phyloP scores from a whole-genome alignment of 2,797 vertebrate genomes.

The Acanthurus tractus region DNA sequence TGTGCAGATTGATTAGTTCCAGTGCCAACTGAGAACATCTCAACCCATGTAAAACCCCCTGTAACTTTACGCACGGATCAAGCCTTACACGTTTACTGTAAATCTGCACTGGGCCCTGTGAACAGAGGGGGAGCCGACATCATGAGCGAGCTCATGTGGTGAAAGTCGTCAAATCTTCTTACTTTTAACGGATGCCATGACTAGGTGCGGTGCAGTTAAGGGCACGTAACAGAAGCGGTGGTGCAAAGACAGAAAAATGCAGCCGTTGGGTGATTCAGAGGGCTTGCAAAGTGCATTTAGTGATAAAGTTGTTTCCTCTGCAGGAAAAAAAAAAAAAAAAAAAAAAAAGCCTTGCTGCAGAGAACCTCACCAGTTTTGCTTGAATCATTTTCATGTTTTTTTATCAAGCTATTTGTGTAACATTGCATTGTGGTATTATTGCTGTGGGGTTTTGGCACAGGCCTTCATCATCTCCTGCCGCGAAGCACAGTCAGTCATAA shows the following conservation, averaged over 20 bases:
- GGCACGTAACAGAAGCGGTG: background rate
- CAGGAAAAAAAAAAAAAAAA: background rate
- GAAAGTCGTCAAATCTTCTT: conserved; percentile 32
- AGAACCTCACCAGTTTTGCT: conserved; percentile 4
- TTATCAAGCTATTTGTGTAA: conserved; percentile 53
- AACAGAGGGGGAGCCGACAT: conserved; percentile 2
- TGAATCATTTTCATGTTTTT: conserved; percentile 32
- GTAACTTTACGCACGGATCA: conserved; percentile 38
- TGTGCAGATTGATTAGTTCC: conserved; percentile 45
- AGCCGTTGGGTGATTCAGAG: background rate
- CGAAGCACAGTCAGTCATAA: conserved; percentile 59
- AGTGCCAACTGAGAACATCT: conserved; percentile 38
- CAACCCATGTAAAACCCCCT: conserved; percentile 31
- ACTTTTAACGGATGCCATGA: conserved; percentile 24
- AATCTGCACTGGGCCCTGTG: conserved; percentile 23
- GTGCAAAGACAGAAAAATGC: conserved; percentile 2
- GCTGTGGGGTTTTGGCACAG: conserved; percentile 38
- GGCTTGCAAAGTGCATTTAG: conserved; percentile 11
- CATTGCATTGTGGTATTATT: conserved; percentile 42
- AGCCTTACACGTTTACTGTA: conserved; percentile 14
- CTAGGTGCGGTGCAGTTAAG: background rate
- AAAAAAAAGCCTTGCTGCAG: background rate
- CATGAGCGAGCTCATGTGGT: conserved; percentile 21
- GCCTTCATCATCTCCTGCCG: conserved; percentile 38
- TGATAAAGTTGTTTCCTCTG: conserved; percentile 33